phyloP scores from a whole-genome alignment of 2,888 invertebrate species.

The Nysson spinosus region DNA sequence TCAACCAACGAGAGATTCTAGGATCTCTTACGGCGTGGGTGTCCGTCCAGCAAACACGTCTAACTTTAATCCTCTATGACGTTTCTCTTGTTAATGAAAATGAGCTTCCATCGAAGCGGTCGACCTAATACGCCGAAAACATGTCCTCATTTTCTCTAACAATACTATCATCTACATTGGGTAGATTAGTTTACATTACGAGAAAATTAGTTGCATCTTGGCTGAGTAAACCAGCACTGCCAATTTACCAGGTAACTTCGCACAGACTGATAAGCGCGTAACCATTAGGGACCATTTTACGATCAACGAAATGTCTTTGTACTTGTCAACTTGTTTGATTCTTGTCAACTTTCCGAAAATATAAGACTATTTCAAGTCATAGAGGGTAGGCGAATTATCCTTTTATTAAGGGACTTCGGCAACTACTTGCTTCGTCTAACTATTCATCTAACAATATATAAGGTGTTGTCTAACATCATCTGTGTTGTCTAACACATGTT shows the following conservation, averaged over 20 bases:
- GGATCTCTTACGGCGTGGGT: slow-evolving; percentile 31
- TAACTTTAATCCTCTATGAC: slow-evolving; percentile 45
- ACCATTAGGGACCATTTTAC: slow-evolving; percentile 44
- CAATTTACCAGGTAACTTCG: slow-evolving; percentile 11
- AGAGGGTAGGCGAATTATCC: slow-evolving; percentile 31
- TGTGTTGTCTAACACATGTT: background rate
- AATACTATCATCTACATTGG: background rate
- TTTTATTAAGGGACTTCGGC: slow-evolving; percentile 6
- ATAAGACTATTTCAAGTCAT: slow-evolving; percentile 11
- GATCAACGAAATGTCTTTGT: slow-evolving; percentile 25
- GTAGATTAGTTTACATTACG: background rate
- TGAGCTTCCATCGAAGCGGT: background rate
- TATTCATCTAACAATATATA: slow-evolving; percentile 19
- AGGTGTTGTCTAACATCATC: background rate
- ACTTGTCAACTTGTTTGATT: background rate
- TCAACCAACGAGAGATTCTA: slow-evolving; percentile 18
- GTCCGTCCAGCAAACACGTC: slow-evolving; percentile 53
- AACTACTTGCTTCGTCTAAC: slow-evolving; percentile 24
- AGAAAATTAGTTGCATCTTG: background rate
- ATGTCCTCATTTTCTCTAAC: background rate
- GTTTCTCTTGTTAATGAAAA: slow-evolving; percentile 4
- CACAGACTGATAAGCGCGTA: slow-evolving; percentile 15
- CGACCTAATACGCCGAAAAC: background rate
- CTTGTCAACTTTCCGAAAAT: background rate
- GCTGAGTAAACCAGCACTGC: background rate